Evolutionary conservation across 2,797 vertebrate genomes (phyloP).

Genomic region (Xenops minutus): DNA sequence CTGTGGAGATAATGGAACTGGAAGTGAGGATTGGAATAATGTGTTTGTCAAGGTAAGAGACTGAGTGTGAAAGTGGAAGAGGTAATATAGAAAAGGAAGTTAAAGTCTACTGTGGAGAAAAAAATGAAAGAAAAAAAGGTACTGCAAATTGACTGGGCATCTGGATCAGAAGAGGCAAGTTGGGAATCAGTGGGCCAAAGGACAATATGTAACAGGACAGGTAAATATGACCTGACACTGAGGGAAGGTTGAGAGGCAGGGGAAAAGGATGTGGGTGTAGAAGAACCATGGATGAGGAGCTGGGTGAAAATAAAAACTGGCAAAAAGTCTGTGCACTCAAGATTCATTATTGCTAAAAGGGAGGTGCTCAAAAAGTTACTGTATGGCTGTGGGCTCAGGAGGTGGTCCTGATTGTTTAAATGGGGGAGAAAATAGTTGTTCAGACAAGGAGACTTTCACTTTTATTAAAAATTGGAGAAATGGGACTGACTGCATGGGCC

Average conservation of each 20-base stretch:
- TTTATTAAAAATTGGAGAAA: background rate
- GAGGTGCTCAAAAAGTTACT: background rate
- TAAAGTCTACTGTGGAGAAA: fast-evolving
- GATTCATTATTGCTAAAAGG: background rate
- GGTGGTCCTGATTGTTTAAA: background rate
- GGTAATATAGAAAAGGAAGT: background rate
- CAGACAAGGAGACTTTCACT: background rate
- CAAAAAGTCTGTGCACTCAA: background rate
- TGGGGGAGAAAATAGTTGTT: background rate
- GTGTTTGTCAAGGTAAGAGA: background rate
- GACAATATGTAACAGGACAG: background rate
- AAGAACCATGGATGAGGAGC: background rate
- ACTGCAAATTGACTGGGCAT: background rate
- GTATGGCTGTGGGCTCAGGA: background rate
- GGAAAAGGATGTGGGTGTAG: background rate
- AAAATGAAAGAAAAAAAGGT: background rate
- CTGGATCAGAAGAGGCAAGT: background rate
- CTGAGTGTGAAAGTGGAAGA: background rate
- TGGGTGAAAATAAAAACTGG: background rate
- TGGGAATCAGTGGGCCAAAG: background rate
- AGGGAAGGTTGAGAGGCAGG: background rate
- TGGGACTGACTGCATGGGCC: background rate
- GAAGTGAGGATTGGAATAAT: background rate
- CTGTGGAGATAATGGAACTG: background rate
- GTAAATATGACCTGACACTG: background rate